phyloP scores from a whole-genome alignment of 2,888 invertebrate species.

The Nudaria mundana region DNA sequence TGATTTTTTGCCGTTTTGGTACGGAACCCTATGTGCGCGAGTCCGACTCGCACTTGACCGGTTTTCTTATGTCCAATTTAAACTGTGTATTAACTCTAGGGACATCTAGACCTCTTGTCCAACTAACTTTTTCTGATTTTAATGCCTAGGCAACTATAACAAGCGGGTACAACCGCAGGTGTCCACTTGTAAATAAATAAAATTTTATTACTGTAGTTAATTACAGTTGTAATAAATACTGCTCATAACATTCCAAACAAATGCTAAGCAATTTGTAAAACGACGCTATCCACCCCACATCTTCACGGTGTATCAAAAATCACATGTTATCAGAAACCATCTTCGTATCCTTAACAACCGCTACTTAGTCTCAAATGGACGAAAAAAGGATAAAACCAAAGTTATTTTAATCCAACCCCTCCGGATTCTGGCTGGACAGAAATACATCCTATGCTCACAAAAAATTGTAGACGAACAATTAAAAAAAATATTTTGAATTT shows the following conservation, averaged over 20 bases:
- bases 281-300: conserved; percentile 13
- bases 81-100: too few species aligned
- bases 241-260: not conserved
- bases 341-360: conserved; percentile 17
- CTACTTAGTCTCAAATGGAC: conserved; percentile 40
- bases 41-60: too few species aligned
- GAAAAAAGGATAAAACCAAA: conserved; percentile 31
- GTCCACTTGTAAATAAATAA: not conserved
- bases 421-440: conserved; percentile 29
- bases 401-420: conserved; percentile 54
- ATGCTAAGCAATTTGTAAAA: not conserved
- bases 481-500: conserved; percentile 12
- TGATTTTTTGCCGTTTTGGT: too few species aligned
- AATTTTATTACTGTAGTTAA: not conserved
- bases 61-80: too few species aligned
- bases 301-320: conserved; percentile 20
- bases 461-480: conserved; percentile 21
- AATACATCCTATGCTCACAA: conserved; percentile 29
- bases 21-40: too few species aligned
- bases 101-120: too few species aligned
- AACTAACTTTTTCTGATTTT: too few species aligned
- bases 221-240: not conserved
- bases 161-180: too few species aligned
- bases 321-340: conserved; percentile 28
- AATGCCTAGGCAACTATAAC: too few species aligned